Evolutionary conservation across 1,140 invertebrate species (phyloP).

Genomic region (Aphelenchoides avenae): DNA sequence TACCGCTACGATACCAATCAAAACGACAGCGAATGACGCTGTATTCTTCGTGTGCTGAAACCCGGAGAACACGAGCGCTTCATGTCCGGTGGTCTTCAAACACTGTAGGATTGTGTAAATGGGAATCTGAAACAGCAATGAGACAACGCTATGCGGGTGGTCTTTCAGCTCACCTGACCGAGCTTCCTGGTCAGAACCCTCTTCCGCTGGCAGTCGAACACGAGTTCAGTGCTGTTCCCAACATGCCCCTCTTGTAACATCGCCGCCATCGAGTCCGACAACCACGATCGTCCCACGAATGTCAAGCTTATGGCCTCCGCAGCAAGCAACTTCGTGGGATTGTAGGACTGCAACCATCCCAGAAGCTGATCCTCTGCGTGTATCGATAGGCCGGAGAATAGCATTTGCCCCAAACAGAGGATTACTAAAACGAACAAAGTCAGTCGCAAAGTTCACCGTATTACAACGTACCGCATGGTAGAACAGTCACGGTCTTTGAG

Average conservation of each 20-base stretch:
- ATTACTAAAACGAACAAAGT: slow-evolving; percentile 12
- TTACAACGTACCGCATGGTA: slow-evolving; percentile 19
- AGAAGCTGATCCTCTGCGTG: slow-evolving; percentile 28
- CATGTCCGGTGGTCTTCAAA: slow-evolving; percentile 20
- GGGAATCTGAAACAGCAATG: slow-evolving; percentile 21
- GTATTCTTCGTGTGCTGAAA: no score
- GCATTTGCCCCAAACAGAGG: slow-evolving; percentile 1
- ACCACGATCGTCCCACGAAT: slow-evolving; percentile 5
- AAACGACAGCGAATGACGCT: no score
- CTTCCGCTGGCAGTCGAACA: slow-evolving; percentile 26
- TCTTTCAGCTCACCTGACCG: slow-evolving; percentile 11
- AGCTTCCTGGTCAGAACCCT: slow-evolving; percentile 24
- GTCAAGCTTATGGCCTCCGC: slow-evolving; percentile 5
- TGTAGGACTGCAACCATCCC: slow-evolving; percentile 3
- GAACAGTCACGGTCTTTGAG: neutral
- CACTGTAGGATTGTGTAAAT: slow-evolving; percentile 23
- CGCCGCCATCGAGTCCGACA: neutral
- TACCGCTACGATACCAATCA: no score
- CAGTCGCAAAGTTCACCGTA: slow-evolving; percentile 1
- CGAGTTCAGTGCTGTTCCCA: slow-evolving; percentile 6
- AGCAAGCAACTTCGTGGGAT: slow-evolving; percentile 14
- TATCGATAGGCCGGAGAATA: slow-evolving; percentile 29
- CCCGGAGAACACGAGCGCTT: slow-evolving; percentile 19
- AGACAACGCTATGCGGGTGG: neutral
- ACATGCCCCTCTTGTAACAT: neutral